Base-by-base conservation (phyloP, 2,888 invertebrate genomes). In the Isoperla grammatica region DNA sequence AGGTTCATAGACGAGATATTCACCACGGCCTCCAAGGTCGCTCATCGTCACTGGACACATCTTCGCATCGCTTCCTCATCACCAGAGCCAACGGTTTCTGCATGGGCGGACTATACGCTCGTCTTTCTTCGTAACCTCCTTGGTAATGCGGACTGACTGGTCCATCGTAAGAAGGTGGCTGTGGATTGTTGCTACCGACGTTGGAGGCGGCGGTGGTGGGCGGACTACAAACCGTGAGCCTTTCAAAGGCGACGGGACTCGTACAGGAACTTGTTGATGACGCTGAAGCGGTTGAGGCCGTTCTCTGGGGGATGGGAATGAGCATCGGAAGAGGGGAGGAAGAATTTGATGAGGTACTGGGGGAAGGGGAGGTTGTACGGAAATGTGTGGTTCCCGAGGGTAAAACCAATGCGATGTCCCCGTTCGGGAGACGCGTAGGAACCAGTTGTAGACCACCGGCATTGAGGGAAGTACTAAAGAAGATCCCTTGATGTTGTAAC, bases 1-100 rank as follows among this genome's bases (percentile, higher is more conserved):
- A 46, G 19, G 19, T 19, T 17, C 45, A n/a, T 45, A 17, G 22
- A 46, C 43, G 17, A 43, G 9, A 43, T 20, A 46, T 12, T 63
- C 62, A 88, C 90, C 90, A 90, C 2, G 90, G 90, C 69, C 90
- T 80, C 90, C 90, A 90, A 22, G 88, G 88, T 69, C 86, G 86
- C 46, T 88, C 87, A 69, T 87, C 87, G 63, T 81, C 78, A 63
- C 76, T 75, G 59, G 35, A 35, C 6, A 78, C 78, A 57, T 72
- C 67, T 1, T 77, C 76, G 62, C 69, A 76, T 67, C 9, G 78
- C 77, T 81, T 87, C 70, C 83, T 83, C 68, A 87, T 88, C 15
- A 90, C 90, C 66, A 90, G 76, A 3, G 88, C 85, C 29, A 90
- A 74, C 0, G 90, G 90, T 55, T 78, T 78, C 64, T 79, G 79